phyloP scores from a whole-genome alignment of 2,113 vertebrate genomes.

The Psittacara wagleri region DNA sequence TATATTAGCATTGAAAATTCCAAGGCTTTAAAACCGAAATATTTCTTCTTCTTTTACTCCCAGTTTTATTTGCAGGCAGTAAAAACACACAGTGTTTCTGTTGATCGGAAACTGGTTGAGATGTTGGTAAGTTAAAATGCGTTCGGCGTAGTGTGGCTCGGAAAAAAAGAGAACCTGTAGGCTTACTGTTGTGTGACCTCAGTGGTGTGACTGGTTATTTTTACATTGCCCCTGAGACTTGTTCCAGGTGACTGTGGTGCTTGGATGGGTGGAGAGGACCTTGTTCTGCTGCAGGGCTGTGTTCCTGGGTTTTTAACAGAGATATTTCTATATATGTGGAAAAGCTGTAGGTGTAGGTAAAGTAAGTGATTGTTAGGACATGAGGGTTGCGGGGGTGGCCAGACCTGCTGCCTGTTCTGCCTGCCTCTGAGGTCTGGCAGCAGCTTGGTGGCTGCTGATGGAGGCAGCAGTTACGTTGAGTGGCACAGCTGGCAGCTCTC shows the following conservation, averaged over 20 bases:
- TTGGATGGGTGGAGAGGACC: neutral
- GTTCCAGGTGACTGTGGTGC: neutral
- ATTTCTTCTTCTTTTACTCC: neutral
- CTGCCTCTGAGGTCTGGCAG: neutral
- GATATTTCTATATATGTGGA: neutral
- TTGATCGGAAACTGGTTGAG: neutral
- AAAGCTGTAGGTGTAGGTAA: neutral
- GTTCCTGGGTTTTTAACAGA: neutral
- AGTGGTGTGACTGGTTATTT: neutral
- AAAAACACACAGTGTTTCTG: neutral
- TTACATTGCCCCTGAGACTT: neutral
- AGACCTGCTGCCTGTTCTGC: neutral
- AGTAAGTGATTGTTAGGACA: neutral
- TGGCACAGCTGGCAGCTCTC: neutral
- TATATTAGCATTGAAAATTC: neutral
- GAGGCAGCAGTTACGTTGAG: neutral
- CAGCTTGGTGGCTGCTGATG: neutral
- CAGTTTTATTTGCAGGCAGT: neutral
- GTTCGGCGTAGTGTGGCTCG: accelerated
- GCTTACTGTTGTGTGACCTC: neutral
- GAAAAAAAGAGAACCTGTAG: neutral
- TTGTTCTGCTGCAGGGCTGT: neutral
- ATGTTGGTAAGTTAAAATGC: accelerated
- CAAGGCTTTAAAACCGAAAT: neutral
- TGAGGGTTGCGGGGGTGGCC: neutral